Percentiles rank a stretch among this genome's conserved stretches.
phyloP scores from a whole-genome alignment of 2,797 vertebrate genomes.

The Malacoraja senta region DNA sequence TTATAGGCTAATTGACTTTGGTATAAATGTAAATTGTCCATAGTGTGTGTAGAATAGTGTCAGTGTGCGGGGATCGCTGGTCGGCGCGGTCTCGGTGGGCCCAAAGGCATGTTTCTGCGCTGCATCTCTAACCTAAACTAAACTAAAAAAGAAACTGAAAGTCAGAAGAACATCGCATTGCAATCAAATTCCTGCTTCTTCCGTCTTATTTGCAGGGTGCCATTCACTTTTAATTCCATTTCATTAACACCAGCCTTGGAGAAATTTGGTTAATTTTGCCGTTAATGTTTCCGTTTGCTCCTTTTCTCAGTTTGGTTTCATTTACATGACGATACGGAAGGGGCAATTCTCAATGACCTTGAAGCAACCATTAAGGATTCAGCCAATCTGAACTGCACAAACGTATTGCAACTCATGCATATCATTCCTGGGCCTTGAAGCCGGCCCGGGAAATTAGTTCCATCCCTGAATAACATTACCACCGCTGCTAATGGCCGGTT shows the following conservation, averaged over 20 bases:
- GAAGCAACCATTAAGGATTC: neutral
- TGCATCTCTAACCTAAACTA: too few species aligned
- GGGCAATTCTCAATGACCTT: neutral
- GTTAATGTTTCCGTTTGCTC: neutral
- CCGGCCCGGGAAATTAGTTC: neutral
- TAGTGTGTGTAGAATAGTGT: too few species aligned
- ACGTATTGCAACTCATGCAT: neutral
- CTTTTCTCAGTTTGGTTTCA: neutral
- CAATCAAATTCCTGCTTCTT: neutral
- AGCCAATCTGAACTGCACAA: neutral
- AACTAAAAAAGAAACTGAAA: neutral
- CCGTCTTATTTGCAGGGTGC: too few species aligned
- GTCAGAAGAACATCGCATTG: neutral
- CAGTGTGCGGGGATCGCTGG: too few species aligned
- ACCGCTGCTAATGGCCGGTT: neutral
- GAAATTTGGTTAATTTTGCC: neutral
- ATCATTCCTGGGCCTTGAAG: neutral
- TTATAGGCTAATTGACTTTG: too few species aligned
- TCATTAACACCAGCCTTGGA: neutral
- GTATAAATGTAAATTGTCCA: too few species aligned
- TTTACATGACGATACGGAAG: neutral
- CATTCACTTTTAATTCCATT: neutral
- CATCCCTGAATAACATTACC: neutral
- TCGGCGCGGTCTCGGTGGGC: too few species aligned
- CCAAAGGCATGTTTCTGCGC: too few species aligned